phyloP scores from a whole-genome alignment of 1,140 invertebrate species.

The Meloidogyne exigua region DNA sequence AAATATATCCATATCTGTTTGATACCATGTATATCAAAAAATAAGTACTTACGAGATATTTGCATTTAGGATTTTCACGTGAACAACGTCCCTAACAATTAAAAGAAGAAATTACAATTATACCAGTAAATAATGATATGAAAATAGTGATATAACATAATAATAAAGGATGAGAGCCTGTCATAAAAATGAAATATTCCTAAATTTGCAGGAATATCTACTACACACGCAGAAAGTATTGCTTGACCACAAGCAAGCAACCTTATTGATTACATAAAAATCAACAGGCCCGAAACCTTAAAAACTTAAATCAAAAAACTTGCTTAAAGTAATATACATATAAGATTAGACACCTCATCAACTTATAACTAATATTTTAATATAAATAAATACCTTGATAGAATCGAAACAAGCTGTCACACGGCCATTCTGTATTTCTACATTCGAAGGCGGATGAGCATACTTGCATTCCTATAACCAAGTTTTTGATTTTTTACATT shows the following conservation, averaged over 20 bases:
- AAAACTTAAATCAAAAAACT: too few species aligned
- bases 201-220: too few species aligned
- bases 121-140: too few species aligned
- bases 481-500: too few species aligned
- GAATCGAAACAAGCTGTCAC: slow-evolving; percentile 99
- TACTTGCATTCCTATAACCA: slow-evolving; percentile 80
- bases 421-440: slow-evolving; percentile 98
- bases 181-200: too few species aligned
- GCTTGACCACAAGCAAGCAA: too few species aligned
- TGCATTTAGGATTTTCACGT: slow-evolving; percentile 98
- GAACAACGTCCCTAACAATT: slow-evolving; percentile 91
- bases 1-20: slow-evolving; percentile 6
- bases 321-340: too few species aligned
- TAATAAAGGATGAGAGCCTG: too few species aligned
- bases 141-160: too few species aligned
- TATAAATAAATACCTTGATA: slow-evolving; percentile 84
- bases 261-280: too few species aligned
- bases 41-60: slow-evolving; percentile 82
- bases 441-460: slow-evolving; percentile 92
- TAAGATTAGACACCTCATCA: background rate
- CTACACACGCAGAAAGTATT: too few species aligned
- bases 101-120: background rate
- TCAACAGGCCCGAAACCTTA: too few species aligned
- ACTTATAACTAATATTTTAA: background rate
- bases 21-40: background rate